phyloP scores from a whole-genome alignment of 2,888 invertebrate species.

The Cataglyphis altisquamis region DNA sequence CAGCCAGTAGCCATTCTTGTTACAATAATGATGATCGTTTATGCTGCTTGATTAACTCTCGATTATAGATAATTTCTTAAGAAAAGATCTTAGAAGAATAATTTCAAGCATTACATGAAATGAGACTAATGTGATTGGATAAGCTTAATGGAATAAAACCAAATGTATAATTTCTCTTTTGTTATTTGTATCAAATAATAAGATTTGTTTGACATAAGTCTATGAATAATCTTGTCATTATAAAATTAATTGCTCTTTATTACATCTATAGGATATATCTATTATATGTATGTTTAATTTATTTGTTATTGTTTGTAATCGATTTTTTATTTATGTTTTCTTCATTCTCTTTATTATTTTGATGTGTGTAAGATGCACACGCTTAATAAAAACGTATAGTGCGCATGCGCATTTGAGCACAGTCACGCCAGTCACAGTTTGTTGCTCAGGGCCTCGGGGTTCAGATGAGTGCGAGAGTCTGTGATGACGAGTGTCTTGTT shows the following conservation, averaged over 20 bases:
- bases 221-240: not conserved
- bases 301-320: not conserved
- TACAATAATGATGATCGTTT: not conserved
- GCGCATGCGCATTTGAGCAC: not conserved
- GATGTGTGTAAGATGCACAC: not conserved
- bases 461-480: not conserved
- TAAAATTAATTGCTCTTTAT: not conserved
- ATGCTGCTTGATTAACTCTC: not conserved
- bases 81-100: not conserved
- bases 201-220: slow-evolving; percentile 1
- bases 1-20: slow-evolving; percentile 78
- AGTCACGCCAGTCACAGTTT: too few relatives aligned
- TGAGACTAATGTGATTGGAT: slow-evolving; percentile 20
- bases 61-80: not conserved
- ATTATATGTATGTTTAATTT: not conserved
- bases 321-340: not conserved
- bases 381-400: not conserved
- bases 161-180: not conserved
- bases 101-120: not conserved
- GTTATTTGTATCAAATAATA: not conserved
- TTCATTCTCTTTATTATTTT: not conserved
- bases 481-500: not conserved
- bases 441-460: too few relatives aligned
- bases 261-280: not conserved
- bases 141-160: not conserved